These are phyloP conservation scores for Drosophila leontia DNA, from an alignment of 1,140 invertebrate genomes.

Conservation along the genomic window DNA sequence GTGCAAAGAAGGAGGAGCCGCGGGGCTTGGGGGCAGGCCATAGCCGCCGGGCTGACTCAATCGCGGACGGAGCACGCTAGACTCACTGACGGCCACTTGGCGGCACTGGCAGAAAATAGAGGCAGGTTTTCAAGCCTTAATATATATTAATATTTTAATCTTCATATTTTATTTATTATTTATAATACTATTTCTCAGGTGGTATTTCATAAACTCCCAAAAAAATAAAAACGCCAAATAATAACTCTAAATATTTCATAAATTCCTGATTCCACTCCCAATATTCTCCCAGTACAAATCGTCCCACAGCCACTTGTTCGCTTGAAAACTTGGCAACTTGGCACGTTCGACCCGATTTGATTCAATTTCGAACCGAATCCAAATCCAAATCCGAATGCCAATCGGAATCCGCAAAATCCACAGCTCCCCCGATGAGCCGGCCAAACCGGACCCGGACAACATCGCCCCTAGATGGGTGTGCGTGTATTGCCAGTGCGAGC, in stretches of 20 bases:
- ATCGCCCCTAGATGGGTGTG: conserved; percentile 21
- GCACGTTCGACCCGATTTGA: conserved; percentile 54
- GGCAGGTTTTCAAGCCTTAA: conserved; percentile 54
- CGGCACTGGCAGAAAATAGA: conserved; percentile 53
- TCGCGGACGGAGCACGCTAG: conserved; percentile 66
- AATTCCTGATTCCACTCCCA: no score
- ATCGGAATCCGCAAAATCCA: conserved; percentile 12
- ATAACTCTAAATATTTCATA: no score
- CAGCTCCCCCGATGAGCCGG: conserved; percentile 32
- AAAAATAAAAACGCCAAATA: no score
- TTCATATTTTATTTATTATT: neutral
- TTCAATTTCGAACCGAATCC: conserved; percentile 9
- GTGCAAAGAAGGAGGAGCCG: neutral
- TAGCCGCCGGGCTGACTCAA: conserved; percentile 65
- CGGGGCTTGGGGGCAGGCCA: conserved; percentile 4
- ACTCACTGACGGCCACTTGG: conserved; percentile 80
- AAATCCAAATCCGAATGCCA: conserved; percentile 3
- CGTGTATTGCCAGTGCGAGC: conserved; percentile 10
- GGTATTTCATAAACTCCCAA: no score
- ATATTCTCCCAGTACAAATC: neutral
- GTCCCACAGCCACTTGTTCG: conserved; percentile 20
- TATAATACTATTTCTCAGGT: no score
- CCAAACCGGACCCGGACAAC: conserved; percentile 44
- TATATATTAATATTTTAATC: neutral
- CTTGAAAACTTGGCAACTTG: conserved; percentile 47